These are phyloP conservation scores for Zaprionus davidi DNA, from an alignment of 1,140 invertebrate species.

Conservation along the genomic window DNA sequence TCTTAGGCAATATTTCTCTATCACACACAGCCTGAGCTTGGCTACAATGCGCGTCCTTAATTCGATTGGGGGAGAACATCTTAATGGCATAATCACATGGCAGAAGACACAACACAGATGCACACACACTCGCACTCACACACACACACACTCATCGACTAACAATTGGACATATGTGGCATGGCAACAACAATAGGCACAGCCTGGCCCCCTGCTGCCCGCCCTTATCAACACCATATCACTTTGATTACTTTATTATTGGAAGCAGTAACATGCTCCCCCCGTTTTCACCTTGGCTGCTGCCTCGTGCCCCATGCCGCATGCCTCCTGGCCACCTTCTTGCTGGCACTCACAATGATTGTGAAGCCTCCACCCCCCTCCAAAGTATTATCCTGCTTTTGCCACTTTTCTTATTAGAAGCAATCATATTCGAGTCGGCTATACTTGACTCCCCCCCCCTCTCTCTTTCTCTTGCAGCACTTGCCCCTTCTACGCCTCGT, in stretches of 20 bases:
- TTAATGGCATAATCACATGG: conserved; percentile 72
- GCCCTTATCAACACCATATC: conserved; percentile 74
- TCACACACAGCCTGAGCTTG: conserved; percentile 13
- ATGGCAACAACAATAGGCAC: conserved; percentile 64
- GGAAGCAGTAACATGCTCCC: conserved; percentile 52
- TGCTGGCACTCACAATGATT: conserved; percentile 57
- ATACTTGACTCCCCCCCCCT: conserved; percentile 28
- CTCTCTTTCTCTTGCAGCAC: background rate
- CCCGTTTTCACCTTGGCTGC: conserved; percentile 39
- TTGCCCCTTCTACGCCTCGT: background rate
- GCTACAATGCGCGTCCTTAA: conserved; percentile 49
- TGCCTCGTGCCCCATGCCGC: background rate
- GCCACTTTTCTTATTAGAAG: conserved; percentile 78
- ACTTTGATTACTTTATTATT: conserved; percentile 82
- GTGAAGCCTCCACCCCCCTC: conserved; percentile 19
- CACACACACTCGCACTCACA: background rate
- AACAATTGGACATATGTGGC: conserved; percentile 47
- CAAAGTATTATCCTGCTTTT: conserved; percentile 51
- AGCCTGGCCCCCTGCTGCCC: background rate
- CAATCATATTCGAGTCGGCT: conserved; percentile 61
- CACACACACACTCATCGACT: background rate
- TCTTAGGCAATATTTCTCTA: conserved; percentile 12
- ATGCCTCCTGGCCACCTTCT: no score
- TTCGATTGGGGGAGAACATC: conserved; percentile 61
- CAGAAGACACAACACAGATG: conserved; percentile 23